Evolutionary conservation across 2,797 vertebrate species (phyloP).

Genomic region (Morelia viridis): DNA sequence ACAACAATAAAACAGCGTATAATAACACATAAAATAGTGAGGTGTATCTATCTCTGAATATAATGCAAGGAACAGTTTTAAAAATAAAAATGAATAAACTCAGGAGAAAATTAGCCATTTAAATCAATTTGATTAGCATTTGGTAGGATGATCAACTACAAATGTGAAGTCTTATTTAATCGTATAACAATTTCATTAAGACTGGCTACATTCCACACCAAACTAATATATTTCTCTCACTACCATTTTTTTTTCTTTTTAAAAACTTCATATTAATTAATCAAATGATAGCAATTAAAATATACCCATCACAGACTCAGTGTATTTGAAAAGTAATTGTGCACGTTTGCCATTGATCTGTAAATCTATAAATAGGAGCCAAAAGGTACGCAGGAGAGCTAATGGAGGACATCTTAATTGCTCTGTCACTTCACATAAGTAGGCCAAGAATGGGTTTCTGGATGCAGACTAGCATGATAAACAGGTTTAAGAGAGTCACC

Average conservation of each 20-base stretch:
- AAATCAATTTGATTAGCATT: constrained; percentile 73
- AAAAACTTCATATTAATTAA: constrained; percentile 72
- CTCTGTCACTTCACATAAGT: background rate
- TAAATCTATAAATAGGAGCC: constrained; percentile 40
- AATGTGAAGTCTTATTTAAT: constrained; percentile 68
- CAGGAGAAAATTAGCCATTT: constrained; percentile 56
- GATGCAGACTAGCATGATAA: background rate
- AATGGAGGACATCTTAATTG: constrained; percentile 35
- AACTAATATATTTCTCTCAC: constrained; percentile 59
- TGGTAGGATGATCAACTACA: constrained; percentile 64
- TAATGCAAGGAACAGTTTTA: too few species aligned
- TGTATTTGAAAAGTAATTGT: constrained; percentile 60
- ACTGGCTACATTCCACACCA: constrained; percentile 69
- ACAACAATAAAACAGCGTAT: too few species aligned
- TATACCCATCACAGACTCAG: constrained; percentile 59
- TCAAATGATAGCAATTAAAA: constrained; percentile 76
- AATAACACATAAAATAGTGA: too few species aligned
- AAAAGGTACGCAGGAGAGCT: constrained; percentile 42
- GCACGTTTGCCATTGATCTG: constrained; percentile 59
- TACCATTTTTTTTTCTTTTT: constrained; percentile 39
- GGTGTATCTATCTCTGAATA: too few species aligned
- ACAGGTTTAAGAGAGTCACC: background rate
- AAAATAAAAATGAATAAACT: constrained; percentile 10
- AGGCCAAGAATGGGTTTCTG: background rate
- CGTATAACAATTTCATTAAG: constrained; percentile 73